A percentile compares a stretch with the other conserved stretches of the same genome.
phyloP scores from a whole-genome alignment of 1,140 invertebrate genomes.

The Lordiphosa mommai region DNA sequence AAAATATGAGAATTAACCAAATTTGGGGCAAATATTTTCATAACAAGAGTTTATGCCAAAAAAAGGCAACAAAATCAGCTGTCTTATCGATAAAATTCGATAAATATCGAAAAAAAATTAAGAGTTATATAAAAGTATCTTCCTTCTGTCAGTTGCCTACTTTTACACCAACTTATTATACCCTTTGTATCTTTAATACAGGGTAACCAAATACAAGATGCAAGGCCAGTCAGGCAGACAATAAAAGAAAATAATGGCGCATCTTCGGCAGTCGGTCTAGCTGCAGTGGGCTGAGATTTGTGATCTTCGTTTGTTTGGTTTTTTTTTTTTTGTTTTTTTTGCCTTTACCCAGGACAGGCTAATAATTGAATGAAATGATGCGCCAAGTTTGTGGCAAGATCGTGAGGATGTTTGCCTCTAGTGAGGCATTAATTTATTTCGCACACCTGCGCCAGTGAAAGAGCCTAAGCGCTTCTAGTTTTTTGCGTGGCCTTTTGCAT shows the following conservation, averaged over 20 bases:
- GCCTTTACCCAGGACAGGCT: constrained; percentile 9
- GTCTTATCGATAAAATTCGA: no score
- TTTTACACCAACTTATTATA: no score
- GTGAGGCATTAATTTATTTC: constrained; percentile 66
- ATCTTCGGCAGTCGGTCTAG: constrained; percentile 16
- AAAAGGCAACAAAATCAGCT: no score
- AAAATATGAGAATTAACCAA: no score
- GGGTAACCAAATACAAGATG: no score
- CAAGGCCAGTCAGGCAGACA: constrained; percentile 19
- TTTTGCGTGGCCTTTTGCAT: constrained; percentile 54
- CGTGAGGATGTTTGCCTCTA: constrained; percentile 50
- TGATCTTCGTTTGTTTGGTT: constrained; percentile 34
- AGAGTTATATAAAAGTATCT: no score
- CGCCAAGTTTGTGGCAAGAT: constrained; percentile 23
- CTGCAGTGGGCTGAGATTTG: constrained; percentile 44
- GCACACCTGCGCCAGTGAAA: constrained; percentile 54
- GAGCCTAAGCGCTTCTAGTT: constrained; percentile 53
- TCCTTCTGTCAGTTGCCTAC: no score
- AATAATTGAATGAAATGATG: constrained; percentile 55
- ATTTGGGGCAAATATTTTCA: no score
- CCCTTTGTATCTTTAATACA: no score
- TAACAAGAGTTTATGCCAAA: no score
- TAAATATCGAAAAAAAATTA: no score
- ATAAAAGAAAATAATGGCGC: constrained; percentile 29
- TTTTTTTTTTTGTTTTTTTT: constrained; percentile 14